These are phyloP conservation scores for Anser cygnoides DNA, from an alignment of 2,113 vertebrate genomes.

Conservation along the genomic window DNA sequence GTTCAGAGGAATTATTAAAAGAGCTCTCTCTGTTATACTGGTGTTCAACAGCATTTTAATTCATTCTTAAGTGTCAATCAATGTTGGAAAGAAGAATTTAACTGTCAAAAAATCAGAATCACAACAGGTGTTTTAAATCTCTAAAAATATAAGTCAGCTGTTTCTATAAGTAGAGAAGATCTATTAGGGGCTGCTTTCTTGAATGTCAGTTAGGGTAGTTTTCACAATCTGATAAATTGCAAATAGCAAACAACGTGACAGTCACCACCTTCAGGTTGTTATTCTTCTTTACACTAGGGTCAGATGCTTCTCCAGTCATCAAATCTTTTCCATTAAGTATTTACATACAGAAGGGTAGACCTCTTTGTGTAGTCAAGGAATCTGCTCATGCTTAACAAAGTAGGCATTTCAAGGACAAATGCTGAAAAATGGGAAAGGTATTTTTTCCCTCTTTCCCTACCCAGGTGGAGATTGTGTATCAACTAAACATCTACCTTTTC, in stretches of 20 bases:
- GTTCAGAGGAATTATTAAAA: neutral
- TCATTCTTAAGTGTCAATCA: neutral
- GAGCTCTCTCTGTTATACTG: neutral
- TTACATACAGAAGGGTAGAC: neutral
- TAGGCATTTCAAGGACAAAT: neutral
- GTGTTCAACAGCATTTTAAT: neutral
- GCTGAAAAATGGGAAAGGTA: neutral
- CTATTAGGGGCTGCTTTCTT: neutral
- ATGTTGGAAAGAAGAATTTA: neutral
- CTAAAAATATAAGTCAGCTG: neutral
- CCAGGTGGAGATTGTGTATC: neutral
- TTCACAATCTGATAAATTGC: neutral
- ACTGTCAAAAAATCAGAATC: neutral
- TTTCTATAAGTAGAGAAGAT: neutral
- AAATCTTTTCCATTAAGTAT: neutral
- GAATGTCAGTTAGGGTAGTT: neutral
- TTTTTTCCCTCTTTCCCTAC: neutral
- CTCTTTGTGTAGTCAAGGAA: neutral
- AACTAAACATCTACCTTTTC: neutral
- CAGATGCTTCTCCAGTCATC: neutral
- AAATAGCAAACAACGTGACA: neutral
- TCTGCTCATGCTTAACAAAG: neutral
- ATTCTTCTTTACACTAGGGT: neutral
- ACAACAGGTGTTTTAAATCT: neutral
- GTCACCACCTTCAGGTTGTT: neutral